phyloP scores from a whole-genome alignment of 2,113 vertebrate genomes.

The Aegotheles bennettii region DNA sequence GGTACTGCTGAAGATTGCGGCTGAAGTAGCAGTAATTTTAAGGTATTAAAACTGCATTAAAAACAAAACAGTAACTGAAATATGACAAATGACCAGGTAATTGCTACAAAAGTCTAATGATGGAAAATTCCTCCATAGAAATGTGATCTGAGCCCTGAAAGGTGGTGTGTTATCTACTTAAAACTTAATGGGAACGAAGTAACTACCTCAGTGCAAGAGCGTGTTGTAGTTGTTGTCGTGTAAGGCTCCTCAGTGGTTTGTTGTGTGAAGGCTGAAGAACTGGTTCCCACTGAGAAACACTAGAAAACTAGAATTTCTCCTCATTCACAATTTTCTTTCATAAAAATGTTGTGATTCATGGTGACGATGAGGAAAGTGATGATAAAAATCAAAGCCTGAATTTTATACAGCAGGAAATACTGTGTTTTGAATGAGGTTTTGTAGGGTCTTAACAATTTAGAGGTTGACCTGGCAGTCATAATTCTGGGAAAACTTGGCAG shows the following conservation, averaged over 20 bases:
- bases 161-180: background rate
- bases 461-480: background rate
- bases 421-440: background rate
- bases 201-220: background rate
- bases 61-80: background rate
- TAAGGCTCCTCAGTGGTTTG: background rate
- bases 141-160: background rate
- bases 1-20: accelerated
- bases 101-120: background rate
- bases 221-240: background rate
- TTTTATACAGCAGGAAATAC: background rate
- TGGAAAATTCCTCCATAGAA: background rate
- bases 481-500: background rate
- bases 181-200: background rate
- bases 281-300: background rate
- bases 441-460: background rate
- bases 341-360: background rate
- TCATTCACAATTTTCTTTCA: background rate
- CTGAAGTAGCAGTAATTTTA: background rate
- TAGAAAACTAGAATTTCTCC: background rate
- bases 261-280: background rate
- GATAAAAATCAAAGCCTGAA: background rate
- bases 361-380: background rate
- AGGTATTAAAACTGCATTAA: background rate
- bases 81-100: background rate